Evolutionary conservation across 1,140 invertebrate genomes (phyloP).

Genomic region (Yoshiicerus persimilis): DNA sequence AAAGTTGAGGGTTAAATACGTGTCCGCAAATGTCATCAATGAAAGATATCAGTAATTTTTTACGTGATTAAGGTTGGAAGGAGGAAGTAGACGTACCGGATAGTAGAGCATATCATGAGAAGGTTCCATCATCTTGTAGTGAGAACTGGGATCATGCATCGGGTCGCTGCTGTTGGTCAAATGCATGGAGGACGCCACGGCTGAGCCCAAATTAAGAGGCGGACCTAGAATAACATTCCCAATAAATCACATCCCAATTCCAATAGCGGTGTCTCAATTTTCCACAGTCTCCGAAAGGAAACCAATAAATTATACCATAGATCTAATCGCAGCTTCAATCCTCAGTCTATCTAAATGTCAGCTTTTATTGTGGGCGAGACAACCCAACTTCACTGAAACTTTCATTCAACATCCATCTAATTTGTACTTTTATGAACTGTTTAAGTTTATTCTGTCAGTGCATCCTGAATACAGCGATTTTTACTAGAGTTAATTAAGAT

Average conservation of each 20-base stretch:
- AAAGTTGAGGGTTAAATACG: too few relatives aligned
- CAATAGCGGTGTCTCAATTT: background rate
- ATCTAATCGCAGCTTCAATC: too few relatives aligned
- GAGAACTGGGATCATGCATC: slow-evolving; percentile 43
- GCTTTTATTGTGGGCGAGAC: too few relatives aligned
- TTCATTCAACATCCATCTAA: too few relatives aligned
- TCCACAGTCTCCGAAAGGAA: background rate
- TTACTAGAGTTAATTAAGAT: too few relatives aligned
- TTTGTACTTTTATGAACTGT: too few relatives aligned
- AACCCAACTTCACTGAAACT: too few relatives aligned
- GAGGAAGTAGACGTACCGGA: slow-evolving; percentile 57
- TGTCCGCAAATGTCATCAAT: too few relatives aligned
- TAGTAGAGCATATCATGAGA: slow-evolving; percentile 68
- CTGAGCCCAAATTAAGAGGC: slow-evolving; percentile 63
- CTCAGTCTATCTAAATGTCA: too few relatives aligned
- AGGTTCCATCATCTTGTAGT: slow-evolving; percentile 53
- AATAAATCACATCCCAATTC: background rate
- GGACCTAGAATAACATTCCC: slow-evolving; percentile 29
- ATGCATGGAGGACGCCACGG: slow-evolving; percentile 77
- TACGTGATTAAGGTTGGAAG: background rate
- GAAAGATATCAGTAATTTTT: too few relatives aligned
- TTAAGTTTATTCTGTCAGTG: too few relatives aligned
- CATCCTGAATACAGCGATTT: too few relatives aligned
- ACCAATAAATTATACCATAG: background rate
- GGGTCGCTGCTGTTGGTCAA: slow-evolving; percentile 59